Conservation (phyloP, 2,888 invertebrate genomes). For the Theretra japonica region DNA sequence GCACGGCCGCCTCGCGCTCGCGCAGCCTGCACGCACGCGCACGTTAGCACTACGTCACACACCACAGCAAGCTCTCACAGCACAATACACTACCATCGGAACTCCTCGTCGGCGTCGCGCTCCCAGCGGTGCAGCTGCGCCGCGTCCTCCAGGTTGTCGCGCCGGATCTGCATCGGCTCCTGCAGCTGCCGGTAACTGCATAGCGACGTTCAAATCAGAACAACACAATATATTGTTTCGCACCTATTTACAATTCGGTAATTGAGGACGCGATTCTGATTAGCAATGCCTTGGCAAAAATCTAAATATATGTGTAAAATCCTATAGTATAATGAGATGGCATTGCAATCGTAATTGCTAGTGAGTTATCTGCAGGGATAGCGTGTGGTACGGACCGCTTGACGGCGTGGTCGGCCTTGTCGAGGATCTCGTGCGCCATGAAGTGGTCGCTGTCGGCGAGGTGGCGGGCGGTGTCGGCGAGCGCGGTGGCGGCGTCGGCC, state of each 20-base stretch:
- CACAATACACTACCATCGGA: slow-evolving; percentile 91
- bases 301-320: too few relatives aligned
- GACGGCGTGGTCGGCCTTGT: slow-evolving; percentile 79
- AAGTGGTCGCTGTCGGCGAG: slow-evolving; percentile 94
- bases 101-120: slow-evolving; percentile 96
- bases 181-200: slow-evolving; percentile 90
- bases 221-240: background rate
- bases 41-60: background rate
- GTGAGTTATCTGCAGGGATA: background rate
- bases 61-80: background rate
- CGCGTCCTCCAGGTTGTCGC: slow-evolving; percentile 97
- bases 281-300: too few relatives aligned
- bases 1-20: slow-evolving; percentile 62
- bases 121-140: slow-evolving; percentile 94
- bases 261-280: too few relatives aligned
- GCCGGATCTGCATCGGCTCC: slow-evolving; percentile 95
- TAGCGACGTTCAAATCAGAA: background rate
- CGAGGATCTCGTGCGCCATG: slow-evolving; percentile 93
- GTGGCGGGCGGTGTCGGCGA: slow-evolving; percentile 91
- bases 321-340: too few relatives aligned
- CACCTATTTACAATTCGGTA: background rate
- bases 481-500: slow-evolving; percentile 91
- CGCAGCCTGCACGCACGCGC: slow-evolving; percentile 54
- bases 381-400: slow-evolving; percentile 34
- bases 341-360: too few relatives aligned